Base-by-base conservation (phyloP, 2,888 invertebrate species). In the Drosophila pseudotakahashii region DNA sequence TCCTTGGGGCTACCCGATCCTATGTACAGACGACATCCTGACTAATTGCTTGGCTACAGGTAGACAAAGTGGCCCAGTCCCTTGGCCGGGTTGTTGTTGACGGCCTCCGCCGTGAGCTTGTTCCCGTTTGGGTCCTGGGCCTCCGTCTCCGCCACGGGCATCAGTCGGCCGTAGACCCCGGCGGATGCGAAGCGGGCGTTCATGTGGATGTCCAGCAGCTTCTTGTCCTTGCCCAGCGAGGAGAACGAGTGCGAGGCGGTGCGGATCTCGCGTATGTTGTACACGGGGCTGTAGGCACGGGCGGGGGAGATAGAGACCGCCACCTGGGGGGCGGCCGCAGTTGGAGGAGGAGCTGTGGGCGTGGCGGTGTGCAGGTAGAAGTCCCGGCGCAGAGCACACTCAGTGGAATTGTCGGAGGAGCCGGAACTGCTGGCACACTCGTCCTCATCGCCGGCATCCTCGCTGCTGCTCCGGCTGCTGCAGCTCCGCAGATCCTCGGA, bases 201-300 rank as follows among this genome's bases (percentile, higher is more conserved):
- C 73, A 91, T 76, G 55, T 92, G 91, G 3, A 92, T 90, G 58
- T 92, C 92, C 52, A 92, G 75, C 16, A 92, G 75, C 68, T 92
- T 92, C 73, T 92, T 92, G 77, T 92, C 92, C 72, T 89, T 92
- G 54, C 92, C 92, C 64, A 92, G 78, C 42, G 92, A 89, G 36
- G 92, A 92, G 81, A 92, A 92, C 13, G 92, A 92, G 79, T 92
- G 91, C 3, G 91, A 81, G 0, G 88, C 86, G 0, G 92, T 91
- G 61, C 92, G 90, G 36, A 92, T 92, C 73, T 92, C 92, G 2
- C 92, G 91, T 55, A 92, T 91, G 75, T 92, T 92, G 64, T 92
- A 92, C 0, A 92, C 92, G 0, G 92, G 92, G 74, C 84, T 92
- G 73, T 92, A 92, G 57, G 82, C 84, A 7, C 85, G 79, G 9